A percentile compares a stretch with the other conserved stretches of the same genome.
These are phyloP conservation scores for Diachasmimorpha longicaudata DNA, from an alignment of 1,140 invertebrate species.

Conservation along the genomic window DNA sequence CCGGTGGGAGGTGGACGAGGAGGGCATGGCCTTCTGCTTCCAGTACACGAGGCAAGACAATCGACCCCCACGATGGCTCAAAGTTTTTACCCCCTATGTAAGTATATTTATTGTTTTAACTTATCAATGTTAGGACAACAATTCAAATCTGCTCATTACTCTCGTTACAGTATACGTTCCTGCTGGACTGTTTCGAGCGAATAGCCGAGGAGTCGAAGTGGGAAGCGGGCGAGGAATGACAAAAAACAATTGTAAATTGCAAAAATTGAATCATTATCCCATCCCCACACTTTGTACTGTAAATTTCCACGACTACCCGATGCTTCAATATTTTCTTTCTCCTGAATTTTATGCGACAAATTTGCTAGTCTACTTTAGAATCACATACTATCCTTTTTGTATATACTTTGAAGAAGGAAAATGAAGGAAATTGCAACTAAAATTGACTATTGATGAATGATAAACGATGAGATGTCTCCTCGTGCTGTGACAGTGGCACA, in stretches of 20 bases:
- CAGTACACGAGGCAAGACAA: constrained; percentile 81
- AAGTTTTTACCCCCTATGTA: constrained; percentile 92
- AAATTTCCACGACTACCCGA: neutral
- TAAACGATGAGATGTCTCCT: too few relatives aligned
- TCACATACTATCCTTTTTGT: neutral
- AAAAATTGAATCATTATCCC: neutral
- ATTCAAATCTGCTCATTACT: too few relatives aligned
- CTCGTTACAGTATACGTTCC: constrained; percentile 80
- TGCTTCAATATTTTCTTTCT: neutral
- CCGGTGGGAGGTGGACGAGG: constrained; percentile 88
- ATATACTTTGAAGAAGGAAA: neutral
- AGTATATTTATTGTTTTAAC: constrained; percentile 65
- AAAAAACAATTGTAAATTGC: neutral
- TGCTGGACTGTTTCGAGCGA: constrained; percentile 93
- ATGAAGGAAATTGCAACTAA: neutral
- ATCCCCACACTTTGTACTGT: neutral
- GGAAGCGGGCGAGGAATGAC: constrained; percentile 78
- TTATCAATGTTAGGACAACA: too few relatives aligned
- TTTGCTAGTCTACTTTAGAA: constrained; percentile 1
- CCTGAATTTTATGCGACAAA: neutral
- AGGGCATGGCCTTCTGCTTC: constrained; percentile 88
- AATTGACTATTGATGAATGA: neutral
- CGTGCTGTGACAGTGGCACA: neutral
- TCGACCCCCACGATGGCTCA: constrained; percentile 83
- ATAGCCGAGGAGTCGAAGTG: constrained; percentile 89